Percentiles rank a stretch among this genome's conserved stretches.
phyloP scores from a whole-genome alignment of 2,113 vertebrate genomes.

The Willisornis vidua region DNA sequence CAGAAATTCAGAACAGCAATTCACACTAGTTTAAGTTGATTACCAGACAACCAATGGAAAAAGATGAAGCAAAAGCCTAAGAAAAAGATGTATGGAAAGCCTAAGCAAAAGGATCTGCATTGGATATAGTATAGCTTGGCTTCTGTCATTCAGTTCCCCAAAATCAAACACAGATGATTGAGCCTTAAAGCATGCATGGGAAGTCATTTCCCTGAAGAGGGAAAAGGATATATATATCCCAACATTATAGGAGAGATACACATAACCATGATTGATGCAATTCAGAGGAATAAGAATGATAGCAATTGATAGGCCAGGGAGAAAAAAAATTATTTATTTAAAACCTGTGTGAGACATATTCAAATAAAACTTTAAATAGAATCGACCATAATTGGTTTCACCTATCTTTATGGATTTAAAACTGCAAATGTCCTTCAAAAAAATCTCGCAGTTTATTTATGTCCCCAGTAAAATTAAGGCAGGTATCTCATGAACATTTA shows the following conservation, averaged over 20 bases:
- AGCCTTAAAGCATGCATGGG: neutral
- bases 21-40: neutral
- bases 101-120: neutral
- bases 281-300: neutral
- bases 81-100: neutral
- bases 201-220: neutral
- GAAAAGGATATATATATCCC: neutral
- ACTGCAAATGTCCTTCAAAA: neutral
- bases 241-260: neutral
- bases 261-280: neutral
- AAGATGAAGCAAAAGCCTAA: neutral
- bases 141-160: neutral
- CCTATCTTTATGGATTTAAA: neutral
- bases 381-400: neutral
- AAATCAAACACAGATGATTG: neutral
- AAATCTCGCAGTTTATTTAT: neutral
- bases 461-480: neutral
- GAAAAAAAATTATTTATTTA: neutral
- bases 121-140: neutral
- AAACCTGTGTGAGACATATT: neutral
- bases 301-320: neutral
- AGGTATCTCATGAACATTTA: neutral
- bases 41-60: neutral
- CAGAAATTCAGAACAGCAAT: neutral
- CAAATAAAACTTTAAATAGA: neutral